Evolutionary conservation across 2,797 vertebrate genomes (phyloP), one percentile per base, ranked within the genome.

Genomic region (Sphaeramia orbicularis): DNA sequence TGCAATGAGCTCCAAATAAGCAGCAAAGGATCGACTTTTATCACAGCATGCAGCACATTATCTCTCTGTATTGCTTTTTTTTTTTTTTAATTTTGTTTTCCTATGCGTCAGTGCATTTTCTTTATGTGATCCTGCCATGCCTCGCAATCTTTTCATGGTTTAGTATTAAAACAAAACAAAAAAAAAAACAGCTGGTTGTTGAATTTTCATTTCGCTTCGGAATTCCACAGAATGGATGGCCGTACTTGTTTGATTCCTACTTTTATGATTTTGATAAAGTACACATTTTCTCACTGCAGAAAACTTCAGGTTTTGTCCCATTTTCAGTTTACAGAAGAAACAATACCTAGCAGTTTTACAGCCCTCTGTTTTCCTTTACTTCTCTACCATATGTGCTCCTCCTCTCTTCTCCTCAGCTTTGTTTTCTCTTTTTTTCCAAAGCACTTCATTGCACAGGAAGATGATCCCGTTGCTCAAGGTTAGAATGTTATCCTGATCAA

Each of bases 401-500:
- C 1, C 48, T 47, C 19, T 4, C 19, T 15, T 40, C 61, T 13
- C 14, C 10, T 53, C 61, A 3, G 0, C 51, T 51, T 38, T 76
- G 64, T 79, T 85, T 71, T 63, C 68, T 65, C 69, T 61, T 59
- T 67, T 59, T 67, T 74, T 53, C 40, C 47, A 30, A 3, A 63
- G 53, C 37, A 65, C 70, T 74, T 41, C 64, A 21, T 10, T 68
- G 70, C 52, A 5, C 78, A 60, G 62, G 61, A 74, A 72, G 77
- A 76, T 19, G 65, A 54, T 49, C 35, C 2, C 10, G 59, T 56
- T 58, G 66, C 65, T 76, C 55, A 52, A 74, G 74, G 81, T 85
- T 71, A 74, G 59, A 54, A 77, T 80, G 62, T 70, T 79, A 12
- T 21, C 53, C 73, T 13, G 84, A 72, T 81, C 78, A 76, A 66